Percentiles rank a stretch among this genome's conserved stretches.
These are phyloP conservation scores for Pica pica DNA, from an alignment of 2,113 vertebrate species.

Conservation along the genomic window DNA sequence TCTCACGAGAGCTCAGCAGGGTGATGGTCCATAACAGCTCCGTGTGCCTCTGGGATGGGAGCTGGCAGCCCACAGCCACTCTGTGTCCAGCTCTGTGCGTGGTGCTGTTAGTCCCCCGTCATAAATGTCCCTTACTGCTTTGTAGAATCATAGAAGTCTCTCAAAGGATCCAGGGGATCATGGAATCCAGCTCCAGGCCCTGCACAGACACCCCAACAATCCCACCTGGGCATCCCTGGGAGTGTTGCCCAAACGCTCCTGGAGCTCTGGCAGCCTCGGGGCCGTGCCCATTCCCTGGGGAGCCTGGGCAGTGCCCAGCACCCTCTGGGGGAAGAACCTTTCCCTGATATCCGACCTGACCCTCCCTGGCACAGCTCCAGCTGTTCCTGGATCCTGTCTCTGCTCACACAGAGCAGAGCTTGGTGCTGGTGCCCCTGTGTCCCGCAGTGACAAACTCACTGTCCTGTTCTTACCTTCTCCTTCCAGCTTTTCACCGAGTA, in stretches of 20 bases:
- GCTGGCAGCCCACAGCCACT: background rate
- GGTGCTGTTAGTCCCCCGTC: background rate
- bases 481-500: constrained; percentile 96
- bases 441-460: background rate
- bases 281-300: background rate
- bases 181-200: fast-evolving
- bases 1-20: background rate
- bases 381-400: fast-evolving
- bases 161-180: background rate
- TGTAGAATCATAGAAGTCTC: background rate
- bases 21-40: background rate
- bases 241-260: fast-evolving
- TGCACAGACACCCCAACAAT: fast-evolving
- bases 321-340: background rate
- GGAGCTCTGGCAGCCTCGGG: background rate
- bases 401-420: background rate
- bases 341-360: fast-evolving
- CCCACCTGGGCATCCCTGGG: background rate
- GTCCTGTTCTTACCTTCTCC: background rate
- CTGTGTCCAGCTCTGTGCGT: background rate
- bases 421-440: background rate
- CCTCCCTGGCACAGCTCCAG: background rate
- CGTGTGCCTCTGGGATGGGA: background rate
- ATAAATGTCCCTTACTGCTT: background rate
- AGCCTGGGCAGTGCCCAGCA: background rate